Percentiles rank a stretch among this genome's conserved stretches.
Conservation (phyloP, 2,888 invertebrate genomes). For the Synanthedon vespiformis region DNA sequence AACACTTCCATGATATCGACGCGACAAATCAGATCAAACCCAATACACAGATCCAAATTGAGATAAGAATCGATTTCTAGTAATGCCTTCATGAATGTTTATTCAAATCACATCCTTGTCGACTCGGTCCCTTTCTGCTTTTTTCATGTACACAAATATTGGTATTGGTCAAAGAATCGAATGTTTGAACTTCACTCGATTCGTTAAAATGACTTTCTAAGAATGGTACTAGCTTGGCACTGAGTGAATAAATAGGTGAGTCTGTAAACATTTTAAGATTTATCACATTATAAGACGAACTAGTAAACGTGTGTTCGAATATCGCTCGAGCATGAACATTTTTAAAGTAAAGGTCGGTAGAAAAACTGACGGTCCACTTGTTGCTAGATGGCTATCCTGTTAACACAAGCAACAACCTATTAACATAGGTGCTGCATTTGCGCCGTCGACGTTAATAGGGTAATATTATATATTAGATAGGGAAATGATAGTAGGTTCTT, state of each 20-base stretch:
- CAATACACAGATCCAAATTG: background rate
- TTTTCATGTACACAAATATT: slow-evolving; percentile 37
- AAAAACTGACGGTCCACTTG: too few relatives aligned
- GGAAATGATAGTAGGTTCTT: too few relatives aligned
- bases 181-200: slow-evolving; percentile 45
- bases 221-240: slow-evolving; percentile 24
- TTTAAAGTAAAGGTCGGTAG: too few relatives aligned
- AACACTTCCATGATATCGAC: slow-evolving; percentile 5
- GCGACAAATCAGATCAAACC: slow-evolving; percentile 4
- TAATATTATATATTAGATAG: too few relatives aligned
- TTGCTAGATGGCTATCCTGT: too few relatives aligned
- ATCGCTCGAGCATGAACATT: too few relatives aligned
- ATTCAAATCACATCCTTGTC: slow-evolving; percentile 41
- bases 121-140: slow-evolving; percentile 26
- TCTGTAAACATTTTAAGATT: background rate
- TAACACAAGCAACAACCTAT: too few relatives aligned
- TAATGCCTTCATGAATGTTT: slow-evolving; percentile 27
- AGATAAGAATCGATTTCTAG: slow-evolving; percentile 15
- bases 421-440: too few relatives aligned
- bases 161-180: slow-evolving; percentile 36
- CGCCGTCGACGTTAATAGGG: too few relatives aligned
- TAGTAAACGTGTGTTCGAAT: too few relatives aligned
- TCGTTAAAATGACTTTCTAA: slow-evolving; percentile 28
- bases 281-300: too few relatives aligned
- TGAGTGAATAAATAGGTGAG: background rate